These are phyloP conservation scores for Ditula angustiorana DNA, from an alignment of 2,888 invertebrate species.

Conservation along the genomic window DNA sequence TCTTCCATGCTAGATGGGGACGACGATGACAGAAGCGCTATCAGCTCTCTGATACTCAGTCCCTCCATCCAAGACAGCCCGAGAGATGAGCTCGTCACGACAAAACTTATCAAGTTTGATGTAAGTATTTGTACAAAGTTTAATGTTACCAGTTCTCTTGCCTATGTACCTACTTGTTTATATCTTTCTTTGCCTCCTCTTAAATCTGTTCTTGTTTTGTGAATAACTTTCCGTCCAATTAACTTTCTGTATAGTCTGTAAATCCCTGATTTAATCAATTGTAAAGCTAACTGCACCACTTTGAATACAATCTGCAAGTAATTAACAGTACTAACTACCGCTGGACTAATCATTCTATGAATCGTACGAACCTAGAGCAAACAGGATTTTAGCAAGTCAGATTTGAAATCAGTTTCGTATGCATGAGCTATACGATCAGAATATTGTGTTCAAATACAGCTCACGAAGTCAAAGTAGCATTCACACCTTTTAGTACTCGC, in stretches of 20 bases:
- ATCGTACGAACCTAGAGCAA: background rate
- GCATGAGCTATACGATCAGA: background rate
- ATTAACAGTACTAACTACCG: constrained; percentile 71
- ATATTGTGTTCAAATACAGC: constrained; percentile 10
- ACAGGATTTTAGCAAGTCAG: background rate
- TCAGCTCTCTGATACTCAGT: constrained; percentile 81
- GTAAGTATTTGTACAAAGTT: constrained; percentile 67
- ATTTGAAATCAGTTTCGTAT: background rate
- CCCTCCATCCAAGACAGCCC: constrained; percentile 76
- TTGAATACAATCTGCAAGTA: constrained; percentile 59
- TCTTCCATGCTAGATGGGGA: constrained; percentile 90
- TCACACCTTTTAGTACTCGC: constrained; percentile 42
- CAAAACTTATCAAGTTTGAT: constrained; percentile 85
- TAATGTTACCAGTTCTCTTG: constrained; percentile 39
- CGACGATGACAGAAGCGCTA: constrained; percentile 89
- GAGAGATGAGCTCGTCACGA: constrained; percentile 73
- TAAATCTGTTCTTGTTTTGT: constrained; percentile 53
- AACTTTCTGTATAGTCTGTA: constrained; percentile 43
- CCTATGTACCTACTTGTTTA: background rate
- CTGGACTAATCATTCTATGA: constrained; percentile 54
- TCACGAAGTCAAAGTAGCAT: constrained; percentile 31
- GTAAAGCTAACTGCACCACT: constrained; percentile 71
- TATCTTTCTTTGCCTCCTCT: constrained; percentile 44
- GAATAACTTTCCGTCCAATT: constrained; percentile 47
- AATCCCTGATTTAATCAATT: constrained; percentile 43